Evolutionary conservation across 2,888 invertebrate species (phyloP).

Genomic region (Acleris holmiana): DNA sequence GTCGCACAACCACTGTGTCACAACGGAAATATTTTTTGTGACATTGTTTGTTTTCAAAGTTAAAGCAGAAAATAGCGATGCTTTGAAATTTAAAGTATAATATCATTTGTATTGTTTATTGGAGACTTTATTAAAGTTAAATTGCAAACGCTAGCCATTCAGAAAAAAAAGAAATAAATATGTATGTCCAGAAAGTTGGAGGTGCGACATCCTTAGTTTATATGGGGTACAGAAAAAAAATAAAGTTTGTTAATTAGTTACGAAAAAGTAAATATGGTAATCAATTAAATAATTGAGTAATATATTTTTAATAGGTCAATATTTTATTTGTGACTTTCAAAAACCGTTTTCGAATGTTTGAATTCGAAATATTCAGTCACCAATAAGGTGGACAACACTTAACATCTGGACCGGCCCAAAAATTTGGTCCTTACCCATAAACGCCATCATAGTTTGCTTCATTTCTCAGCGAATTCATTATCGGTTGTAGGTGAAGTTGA

Average conservation of each 20-base stretch:
- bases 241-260: not conserved
- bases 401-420: not conserved
- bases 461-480: too few relatives aligned
- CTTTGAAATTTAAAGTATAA: not conserved
- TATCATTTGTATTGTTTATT: not conserved
- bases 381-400: not conserved
- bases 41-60: not conserved
- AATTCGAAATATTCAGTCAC: not conserved
- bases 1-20: too few relatives aligned
- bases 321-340: not conserved
- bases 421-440: not conserved
- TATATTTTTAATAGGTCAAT: not conserved
- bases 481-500: too few relatives aligned
- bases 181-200: not conserved
- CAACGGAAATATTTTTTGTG: too few relatives aligned
- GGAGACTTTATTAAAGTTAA: not conserved
- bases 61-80: not conserved
- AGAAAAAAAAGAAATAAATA: not conserved
- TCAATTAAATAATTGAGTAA: not conserved
- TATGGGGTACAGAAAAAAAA: not conserved
- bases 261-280: not conserved
- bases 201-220: not conserved
- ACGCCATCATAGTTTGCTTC: too few relatives aligned
- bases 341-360: not conserved
- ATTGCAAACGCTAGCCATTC: not conserved